Evolutionary conservation across 53 echinoderm and acorn worm species (phyloP).

Genomic region (Echinometra lucunter): DNA sequence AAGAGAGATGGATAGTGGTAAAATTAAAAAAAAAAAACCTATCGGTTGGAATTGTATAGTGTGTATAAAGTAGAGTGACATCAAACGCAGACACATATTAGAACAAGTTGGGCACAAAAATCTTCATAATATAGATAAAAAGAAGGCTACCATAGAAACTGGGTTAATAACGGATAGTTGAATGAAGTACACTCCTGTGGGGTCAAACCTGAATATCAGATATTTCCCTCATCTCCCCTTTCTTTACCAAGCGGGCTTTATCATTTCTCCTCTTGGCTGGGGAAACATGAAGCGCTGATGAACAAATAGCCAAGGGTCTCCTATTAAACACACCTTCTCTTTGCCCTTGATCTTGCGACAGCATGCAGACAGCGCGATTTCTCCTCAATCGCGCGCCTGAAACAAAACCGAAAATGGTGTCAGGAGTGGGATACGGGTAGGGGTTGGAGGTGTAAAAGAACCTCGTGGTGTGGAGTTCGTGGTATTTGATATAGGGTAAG

Average conservation of each 20-base stretch:
- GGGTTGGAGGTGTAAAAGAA: background rate
- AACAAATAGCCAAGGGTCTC: conserved; percentile 31
- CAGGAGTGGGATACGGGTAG: background rate
- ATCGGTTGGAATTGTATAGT: too few relatives aligned
- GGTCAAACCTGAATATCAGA: background rate
- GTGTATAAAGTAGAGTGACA: background rate
- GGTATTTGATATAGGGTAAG: conserved; percentile 49
- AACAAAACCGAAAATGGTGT: conserved; percentile 1
- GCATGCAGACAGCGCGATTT: background rate
- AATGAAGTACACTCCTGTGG: background rate
- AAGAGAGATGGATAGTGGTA: too few relatives aligned
- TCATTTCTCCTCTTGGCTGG: background rate
- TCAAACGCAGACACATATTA: background rate
- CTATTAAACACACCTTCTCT: background rate
- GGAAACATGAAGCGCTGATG: conserved; percentile 24
- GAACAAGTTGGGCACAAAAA: background rate
- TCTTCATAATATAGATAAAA: background rate
- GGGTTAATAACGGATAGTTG: background rate
- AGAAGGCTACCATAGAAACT: background rate
- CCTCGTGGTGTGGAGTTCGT: background rate
- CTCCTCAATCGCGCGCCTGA: background rate
- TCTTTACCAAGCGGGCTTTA: background rate
- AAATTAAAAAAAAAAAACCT: too few relatives aligned
- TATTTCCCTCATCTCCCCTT: background rate
- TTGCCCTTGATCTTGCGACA: conserved; percentile 45